A percentile compares a stretch with the other conserved stretches of the same genome.
Evolutionary conservation across 2,113 vertebrate genomes (phyloP).

Genomic region (Camarhynchus parvulus): DNA sequence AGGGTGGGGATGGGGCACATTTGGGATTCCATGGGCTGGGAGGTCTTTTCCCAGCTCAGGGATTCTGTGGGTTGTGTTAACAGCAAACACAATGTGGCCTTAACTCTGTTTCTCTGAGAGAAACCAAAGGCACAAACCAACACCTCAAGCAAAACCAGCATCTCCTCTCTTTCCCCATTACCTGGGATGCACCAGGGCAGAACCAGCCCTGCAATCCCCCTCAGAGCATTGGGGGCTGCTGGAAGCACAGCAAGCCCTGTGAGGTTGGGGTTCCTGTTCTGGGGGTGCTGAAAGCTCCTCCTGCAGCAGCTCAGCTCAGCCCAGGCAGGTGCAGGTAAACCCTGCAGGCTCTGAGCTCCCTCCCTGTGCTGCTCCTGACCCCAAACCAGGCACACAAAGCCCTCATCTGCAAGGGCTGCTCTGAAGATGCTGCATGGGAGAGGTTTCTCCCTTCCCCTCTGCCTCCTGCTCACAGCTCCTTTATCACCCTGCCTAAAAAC

Average conservation of each 20-base stretch:
- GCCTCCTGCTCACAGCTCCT: neutral
- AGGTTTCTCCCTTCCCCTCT: neutral
- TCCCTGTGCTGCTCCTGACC: neutral
- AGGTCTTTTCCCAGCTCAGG: neutral
- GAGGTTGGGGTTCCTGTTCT: neutral
- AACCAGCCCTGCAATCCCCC: neutral
- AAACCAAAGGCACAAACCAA: neutral
- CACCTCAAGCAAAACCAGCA: neutral
- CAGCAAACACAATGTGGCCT: neutral
- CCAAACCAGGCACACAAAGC: neutral
- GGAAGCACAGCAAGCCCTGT: neutral
- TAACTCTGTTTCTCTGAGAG: neutral
- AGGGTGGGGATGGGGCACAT: neutral
- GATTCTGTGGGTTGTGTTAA: neutral
- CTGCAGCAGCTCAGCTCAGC: neutral
- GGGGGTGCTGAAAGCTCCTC: neutral
- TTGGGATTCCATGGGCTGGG: fast-evolving
- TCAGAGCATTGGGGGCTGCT: neutral
- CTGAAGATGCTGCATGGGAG: neutral
- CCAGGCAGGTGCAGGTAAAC: neutral
- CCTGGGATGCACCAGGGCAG: neutral
- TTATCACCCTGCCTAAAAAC: neutral
- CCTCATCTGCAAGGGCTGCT: neutral
- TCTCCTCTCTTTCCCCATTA: neutral
- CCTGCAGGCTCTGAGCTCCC: neutral